Evolutionary conservation across 2,113 vertebrate genomes (phyloP).

Genomic region (Emydocephalus ijimae): DNA sequence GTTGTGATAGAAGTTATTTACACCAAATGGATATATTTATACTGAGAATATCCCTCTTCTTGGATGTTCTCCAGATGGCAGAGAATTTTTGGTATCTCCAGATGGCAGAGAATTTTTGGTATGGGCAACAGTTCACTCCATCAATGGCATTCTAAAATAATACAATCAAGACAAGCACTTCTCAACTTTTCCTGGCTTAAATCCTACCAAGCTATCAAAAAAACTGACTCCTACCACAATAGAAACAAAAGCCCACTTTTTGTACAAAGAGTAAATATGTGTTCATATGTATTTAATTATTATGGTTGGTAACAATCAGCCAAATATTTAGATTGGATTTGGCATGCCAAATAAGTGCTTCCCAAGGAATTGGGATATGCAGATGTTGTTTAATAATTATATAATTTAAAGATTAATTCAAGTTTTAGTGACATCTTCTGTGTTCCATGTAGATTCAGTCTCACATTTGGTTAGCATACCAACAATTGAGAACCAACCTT

Average conservation of each 20-base stretch:
- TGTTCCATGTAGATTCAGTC: neutral
- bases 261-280: neutral
- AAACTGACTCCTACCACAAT: neutral
- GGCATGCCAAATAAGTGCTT: neutral
- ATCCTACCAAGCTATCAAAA: neutral
- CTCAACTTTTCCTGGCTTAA: neutral
- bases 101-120: neutral
- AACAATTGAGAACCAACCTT: neutral
- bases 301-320: neutral
- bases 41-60: neutral
- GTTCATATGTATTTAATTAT: neutral
- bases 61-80: neutral
- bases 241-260: neutral
- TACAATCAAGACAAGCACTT: neutral
- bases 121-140: neutral
- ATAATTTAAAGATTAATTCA: neutral
- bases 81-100: neutral
- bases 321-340: neutral
- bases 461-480: neutral
- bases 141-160: neutral
- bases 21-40: neutral
- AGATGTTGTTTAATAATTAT: neutral
- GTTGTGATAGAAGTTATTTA: neutral
- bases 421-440: neutral
- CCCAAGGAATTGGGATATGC: neutral